Conservation (phyloP, 2,888 invertebrate genomes). For the Amphipyra tragopoginis region DNA sequence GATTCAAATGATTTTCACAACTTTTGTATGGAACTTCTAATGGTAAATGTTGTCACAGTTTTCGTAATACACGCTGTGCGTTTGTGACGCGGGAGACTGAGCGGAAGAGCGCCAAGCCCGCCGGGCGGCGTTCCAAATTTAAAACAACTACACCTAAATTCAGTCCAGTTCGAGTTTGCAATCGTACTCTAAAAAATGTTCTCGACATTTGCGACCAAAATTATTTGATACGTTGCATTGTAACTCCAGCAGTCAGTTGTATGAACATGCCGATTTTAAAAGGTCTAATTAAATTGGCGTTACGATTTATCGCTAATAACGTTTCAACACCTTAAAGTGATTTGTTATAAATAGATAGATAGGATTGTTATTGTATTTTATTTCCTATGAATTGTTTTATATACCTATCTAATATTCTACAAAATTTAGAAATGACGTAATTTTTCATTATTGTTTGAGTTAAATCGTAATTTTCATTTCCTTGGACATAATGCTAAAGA, state of each 20-base stretch:
- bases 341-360: slow-evolving; percentile 36
- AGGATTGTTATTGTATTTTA: slow-evolving; percentile 16
- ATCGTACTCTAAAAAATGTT: slow-evolving; percentile 68
- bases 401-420: neutral
- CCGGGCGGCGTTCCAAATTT: slow-evolving; percentile 87
- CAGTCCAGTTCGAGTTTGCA: slow-evolving; percentile 71
- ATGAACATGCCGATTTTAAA: slow-evolving; percentile 15
- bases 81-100: slow-evolving; percentile 75
- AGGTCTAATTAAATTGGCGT: slow-evolving; percentile 43
- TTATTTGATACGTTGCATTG: slow-evolving; percentile 57
- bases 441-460: too few species aligned
- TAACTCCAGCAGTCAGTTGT: slow-evolving; percentile 19
- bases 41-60: slow-evolving; percentile 62
- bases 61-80: slow-evolving; percentile 72
- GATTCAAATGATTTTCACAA: slow-evolving; percentile 48
- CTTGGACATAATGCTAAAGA: too few species aligned
- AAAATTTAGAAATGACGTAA: too few species aligned
- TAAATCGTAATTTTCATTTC: too few species aligned
- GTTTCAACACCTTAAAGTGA: slow-evolving; percentile 16
- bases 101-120: slow-evolving; percentile 74
- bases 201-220: slow-evolving; percentile 59
- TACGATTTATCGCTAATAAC: slow-evolving; percentile 17
- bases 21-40: slow-evolving; percentile 46
- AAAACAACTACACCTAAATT: slow-evolving; percentile 82
- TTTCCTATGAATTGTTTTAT: slow-evolving; percentile 24